A percentile compares a stretch with the other conserved stretches of the same genome.
Conservation (phyloP, 1,140 invertebrate genomes). For the Aporrectodea caliginosa region DNA sequence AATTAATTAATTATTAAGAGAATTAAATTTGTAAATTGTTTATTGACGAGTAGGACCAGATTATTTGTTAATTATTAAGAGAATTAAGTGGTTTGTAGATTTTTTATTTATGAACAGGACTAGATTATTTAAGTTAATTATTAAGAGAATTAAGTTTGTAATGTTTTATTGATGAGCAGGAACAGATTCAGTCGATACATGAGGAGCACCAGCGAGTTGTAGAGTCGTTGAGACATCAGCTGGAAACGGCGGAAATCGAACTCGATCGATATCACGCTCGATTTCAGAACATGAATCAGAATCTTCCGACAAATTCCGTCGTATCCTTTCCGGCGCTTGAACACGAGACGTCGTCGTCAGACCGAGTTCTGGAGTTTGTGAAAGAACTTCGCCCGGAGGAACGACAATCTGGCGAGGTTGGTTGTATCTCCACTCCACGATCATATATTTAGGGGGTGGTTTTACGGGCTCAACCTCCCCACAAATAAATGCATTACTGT, state of each 20-base stretch:
- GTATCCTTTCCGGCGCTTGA: background rate
- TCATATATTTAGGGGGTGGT: too few species aligned
- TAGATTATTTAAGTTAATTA: too few species aligned
- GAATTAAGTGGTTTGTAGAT: too few species aligned
- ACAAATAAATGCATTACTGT: too few species aligned
- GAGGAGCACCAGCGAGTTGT: slow-evolving; percentile 45
- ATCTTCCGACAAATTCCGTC: background rate
- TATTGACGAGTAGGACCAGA: too few species aligned
- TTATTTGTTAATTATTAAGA: too few species aligned
- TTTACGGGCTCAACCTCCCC: too few species aligned
- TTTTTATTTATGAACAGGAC: too few species aligned
- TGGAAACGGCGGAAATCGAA: slow-evolving; percentile 47
- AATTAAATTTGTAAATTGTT: too few species aligned
- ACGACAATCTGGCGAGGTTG: slow-evolving; percentile 56
- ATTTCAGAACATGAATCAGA: background rate
- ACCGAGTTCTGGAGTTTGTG: background rate
- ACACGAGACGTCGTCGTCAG: background rate
- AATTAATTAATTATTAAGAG: too few species aligned
- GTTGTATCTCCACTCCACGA: too few species aligned
- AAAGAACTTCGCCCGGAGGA: slow-evolving; percentile 39
- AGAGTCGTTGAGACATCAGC: slow-evolving; percentile 47
- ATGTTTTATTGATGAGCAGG: background rate
- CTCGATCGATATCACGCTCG: slow-evolving; percentile 28
- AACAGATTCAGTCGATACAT: slow-evolving; percentile 23
- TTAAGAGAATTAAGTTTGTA: too few species aligned